Evolutionary conservation across 2,113 vertebrate genomes (phyloP).

Genomic region (Cromileptes altivelis): DNA sequence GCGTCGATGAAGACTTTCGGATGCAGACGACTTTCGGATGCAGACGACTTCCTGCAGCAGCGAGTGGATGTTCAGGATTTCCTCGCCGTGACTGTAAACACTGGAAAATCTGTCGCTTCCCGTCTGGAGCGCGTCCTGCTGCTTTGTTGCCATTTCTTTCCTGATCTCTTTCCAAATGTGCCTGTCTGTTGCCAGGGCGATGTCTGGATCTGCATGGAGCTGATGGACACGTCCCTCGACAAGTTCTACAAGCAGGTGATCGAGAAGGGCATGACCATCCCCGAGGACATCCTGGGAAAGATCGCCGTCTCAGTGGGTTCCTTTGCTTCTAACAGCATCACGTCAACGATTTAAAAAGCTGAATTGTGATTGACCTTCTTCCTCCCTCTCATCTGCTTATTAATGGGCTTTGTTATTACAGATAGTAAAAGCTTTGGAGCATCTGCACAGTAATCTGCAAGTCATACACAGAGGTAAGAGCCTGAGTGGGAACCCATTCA

Average conservation of each 20-base stretch:
- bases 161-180: neutral
- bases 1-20: neutral
- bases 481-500: conserved; percentile 22
- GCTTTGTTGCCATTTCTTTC: neutral
- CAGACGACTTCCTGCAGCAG: conserved; percentile 47
- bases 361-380: neutral
- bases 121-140: conserved; percentile 35
- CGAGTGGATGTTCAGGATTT: conserved; percentile 67
- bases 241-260: conserved; percentile 99
- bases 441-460: conserved; percentile 97
- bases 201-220: conserved; percentile 99
- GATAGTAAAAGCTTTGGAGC: conserved; percentile 97
- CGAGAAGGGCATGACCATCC: conserved; percentile 93
- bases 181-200: conserved; percentile 87
- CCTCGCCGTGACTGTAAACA: conserved; percentile 25
- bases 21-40: conserved; percentile 30
- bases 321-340: neutral
- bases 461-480: conserved; percentile 97
- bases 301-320: conserved; percentile 94
- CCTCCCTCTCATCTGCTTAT: conserved; percentile 14
- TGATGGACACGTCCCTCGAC: conserved; percentile 98
- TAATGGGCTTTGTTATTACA: conserved; percentile 73
- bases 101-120: conserved; percentile 51
- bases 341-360: neutral
- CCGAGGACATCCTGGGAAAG: conserved; percentile 97